Percentiles rank a stretch among this genome's conserved stretches.
phyloP scores from a whole-genome alignment of 2,113 vertebrate species.

The Cygnus buccinator region DNA sequence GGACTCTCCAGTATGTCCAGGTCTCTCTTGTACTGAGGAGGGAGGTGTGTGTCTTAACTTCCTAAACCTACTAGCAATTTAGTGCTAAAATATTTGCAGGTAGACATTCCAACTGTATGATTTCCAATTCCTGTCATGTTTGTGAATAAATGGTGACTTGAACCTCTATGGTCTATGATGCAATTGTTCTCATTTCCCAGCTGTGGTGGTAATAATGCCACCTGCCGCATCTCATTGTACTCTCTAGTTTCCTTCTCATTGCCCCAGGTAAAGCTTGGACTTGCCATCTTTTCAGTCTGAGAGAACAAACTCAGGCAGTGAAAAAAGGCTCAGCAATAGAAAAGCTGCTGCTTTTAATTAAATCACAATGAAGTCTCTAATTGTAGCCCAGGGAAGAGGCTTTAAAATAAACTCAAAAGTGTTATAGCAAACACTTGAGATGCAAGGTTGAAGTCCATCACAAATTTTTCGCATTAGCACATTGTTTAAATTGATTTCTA shows the following conservation, averaged over 20 bases:
- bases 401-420: not conserved
- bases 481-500: not conserved
- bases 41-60: not conserved
- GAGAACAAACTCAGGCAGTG: not conserved
- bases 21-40: not conserved
- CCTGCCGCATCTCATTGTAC: not conserved
- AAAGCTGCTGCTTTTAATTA: constrained; percentile 29
- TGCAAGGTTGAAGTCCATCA: not conserved
- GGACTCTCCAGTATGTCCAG: not conserved
- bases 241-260: not conserved
- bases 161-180: not conserved
- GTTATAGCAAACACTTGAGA: not conserved
- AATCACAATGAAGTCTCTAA: not conserved
- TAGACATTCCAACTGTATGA: not conserved
- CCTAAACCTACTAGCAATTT: not conserved
- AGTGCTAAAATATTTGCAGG: not conserved
- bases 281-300: not conserved
- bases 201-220: not conserved
- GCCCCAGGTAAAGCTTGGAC: not conserved
- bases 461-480: not conserved
- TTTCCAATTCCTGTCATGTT: not conserved
- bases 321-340: not conserved
- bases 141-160: not conserved
- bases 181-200: not conserved
- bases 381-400: not conserved